Conservation (phyloP, 2,797 vertebrate genomes). For the Coregonus ussuriensis region DNA sequence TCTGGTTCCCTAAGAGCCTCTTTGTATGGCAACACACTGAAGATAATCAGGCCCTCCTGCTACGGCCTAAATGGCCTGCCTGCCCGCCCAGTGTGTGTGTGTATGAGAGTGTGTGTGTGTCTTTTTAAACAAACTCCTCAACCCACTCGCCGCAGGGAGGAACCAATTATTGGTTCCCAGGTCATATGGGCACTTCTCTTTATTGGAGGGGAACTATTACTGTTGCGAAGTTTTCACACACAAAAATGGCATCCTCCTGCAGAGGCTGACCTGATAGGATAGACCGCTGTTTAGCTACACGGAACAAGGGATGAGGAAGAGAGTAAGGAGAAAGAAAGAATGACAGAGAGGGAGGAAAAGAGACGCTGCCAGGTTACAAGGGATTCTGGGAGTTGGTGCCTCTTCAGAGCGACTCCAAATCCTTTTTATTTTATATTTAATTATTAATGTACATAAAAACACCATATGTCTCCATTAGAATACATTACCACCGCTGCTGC, state of each 20-base stretch:
- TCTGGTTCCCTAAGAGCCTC: conserved; percentile 64
- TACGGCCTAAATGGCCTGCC: conserved; percentile 50
- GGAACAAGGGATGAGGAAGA: neutral
- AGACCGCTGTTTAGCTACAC: conserved; percentile 2
- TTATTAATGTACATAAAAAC: conserved; percentile 53
- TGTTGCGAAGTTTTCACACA: conserved; percentile 22
- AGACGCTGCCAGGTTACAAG: conserved; percentile 16
- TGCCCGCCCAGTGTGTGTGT: conserved; percentile 14
- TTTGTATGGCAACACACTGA: conserved; percentile 70
- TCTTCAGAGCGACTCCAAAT: neutral
- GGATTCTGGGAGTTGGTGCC: conserved; percentile 17
- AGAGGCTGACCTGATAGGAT: conserved; percentile 10
- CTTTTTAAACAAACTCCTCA: conserved; percentile 35
- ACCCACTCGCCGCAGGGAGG: conserved; percentile 34
- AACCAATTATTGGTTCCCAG: conserved; percentile 15
- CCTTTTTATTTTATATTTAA: conserved; percentile 24
- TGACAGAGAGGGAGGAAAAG: conserved; percentile 10
- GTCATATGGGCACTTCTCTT: conserved; percentile 35
- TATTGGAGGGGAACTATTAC: conserved; percentile 34
- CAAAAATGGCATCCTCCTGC: neutral
- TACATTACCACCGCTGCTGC: conserved; percentile 11
- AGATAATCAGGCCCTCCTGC: conserved; percentile 48
- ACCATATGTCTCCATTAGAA: conserved; percentile 41
- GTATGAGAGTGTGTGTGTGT: neutral
- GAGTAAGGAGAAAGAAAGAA: conserved; percentile 25